Evolutionary conservation across 2,113 vertebrate genomes (phyloP).

Genomic region (Lepidothrix coronata): DNA sequence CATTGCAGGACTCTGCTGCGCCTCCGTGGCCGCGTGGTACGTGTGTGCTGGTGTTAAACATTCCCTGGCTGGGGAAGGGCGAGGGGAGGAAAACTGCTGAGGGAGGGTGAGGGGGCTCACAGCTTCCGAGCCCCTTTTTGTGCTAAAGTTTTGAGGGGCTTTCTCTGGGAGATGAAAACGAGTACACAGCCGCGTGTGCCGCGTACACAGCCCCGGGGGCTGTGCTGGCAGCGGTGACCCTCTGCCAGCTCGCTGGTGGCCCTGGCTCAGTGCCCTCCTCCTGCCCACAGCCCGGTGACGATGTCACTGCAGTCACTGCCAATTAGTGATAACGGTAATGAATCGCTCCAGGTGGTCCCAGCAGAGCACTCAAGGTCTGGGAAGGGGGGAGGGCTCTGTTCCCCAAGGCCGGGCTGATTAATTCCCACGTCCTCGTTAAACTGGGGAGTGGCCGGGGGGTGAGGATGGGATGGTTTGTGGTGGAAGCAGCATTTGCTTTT

Average conservation of each 20-base stretch:
- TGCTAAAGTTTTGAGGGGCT: background rate
- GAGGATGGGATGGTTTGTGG: background rate
- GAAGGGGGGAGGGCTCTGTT: background rate
- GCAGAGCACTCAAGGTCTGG: background rate
- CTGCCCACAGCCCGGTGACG: background rate
- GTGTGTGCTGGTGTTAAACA: accelerated
- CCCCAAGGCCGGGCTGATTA: background rate
- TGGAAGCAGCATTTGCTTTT: background rate
- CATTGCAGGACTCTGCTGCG: accelerated
- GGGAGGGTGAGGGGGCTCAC: background rate
- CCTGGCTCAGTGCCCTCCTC: background rate
- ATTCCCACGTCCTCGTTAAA: background rate
- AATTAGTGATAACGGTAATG: background rate
- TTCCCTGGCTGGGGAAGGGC: background rate
- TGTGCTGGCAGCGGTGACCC: background rate
- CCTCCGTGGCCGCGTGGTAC: accelerated
- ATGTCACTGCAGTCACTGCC: background rate
- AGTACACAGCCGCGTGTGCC: too few relatives aligned
- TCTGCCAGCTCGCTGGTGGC: background rate
- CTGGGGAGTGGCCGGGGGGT: background rate
- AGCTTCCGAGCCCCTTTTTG: accelerated
- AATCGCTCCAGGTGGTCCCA: background rate
- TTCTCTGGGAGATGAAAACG: accelerated
- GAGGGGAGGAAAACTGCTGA: background rate
- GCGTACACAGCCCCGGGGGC: background rate